Base-by-base conservation (phyloP, 2,797 vertebrate genomes). In the Hozukius guyotensis region DNA sequence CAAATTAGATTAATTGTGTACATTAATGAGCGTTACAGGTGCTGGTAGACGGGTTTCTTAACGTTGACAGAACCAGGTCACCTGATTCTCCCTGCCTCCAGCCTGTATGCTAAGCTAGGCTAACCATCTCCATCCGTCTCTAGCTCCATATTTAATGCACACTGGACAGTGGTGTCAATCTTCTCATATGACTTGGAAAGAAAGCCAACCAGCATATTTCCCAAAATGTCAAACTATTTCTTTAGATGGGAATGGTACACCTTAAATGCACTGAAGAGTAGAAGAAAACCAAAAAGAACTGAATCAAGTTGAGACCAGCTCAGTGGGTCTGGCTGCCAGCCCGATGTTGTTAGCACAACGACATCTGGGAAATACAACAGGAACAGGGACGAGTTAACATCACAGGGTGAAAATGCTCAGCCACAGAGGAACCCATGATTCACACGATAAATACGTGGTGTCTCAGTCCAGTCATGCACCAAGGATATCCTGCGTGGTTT, bases 361-460 rank as follows among this genome's bases (percentile, higher is more conserved):
- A 49, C 77, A 80, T 88, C 60, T 83, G 80, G 78, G 84, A 79
- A 83, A 75, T 52, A 66, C 18, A 81, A 76, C 64, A 70, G 52
- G 70, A 87, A 62, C 38, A 76, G 72, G 60, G 75, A 81, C 70
- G 5, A 14, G 75, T 77, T 83, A 77, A 72, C 85, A 90, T 86
- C 72, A 46, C 60, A 83, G 80, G 86, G 90, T 92, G 82, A 94
- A 94, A 92, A 85, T 69, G 53, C 34, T 72, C 76, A 69, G 65
- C 85, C 82, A 29, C 82, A 82, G 85, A 86, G 83, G 87, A 89
- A 82, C 49, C 38, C 10, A 42, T 94, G 92, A 95, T 85, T 95
- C 93, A 94, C 72, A 52, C 83, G 8, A n/a, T 69, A 82, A 87
- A 84, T 85, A 93, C 91, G 89, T 78, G 72, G 72, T 13, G 62